These are phyloP conservation scores for Leucophenga varia DNA, from an alignment of 1,140 invertebrate species.

Conservation along the genomic window DNA sequence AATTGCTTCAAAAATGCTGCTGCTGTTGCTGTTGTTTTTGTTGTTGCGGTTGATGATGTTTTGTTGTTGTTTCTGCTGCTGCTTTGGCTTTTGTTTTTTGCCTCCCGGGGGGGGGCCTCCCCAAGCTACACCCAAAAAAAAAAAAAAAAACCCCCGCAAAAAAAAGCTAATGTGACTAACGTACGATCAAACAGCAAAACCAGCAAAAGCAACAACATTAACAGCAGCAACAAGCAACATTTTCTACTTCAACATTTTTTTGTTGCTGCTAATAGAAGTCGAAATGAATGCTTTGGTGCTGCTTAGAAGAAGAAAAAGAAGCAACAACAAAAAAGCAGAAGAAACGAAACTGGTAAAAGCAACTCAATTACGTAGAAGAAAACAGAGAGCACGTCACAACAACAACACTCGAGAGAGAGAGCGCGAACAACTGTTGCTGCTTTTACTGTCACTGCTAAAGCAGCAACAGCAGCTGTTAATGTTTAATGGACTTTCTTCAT, in stretches of 20 bases:
- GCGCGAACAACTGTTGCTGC: background rate
- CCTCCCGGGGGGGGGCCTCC: constrained; percentile 37
- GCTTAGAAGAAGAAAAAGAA: too few relatives aligned
- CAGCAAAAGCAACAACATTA: constrained; percentile 5
- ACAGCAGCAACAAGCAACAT: constrained; percentile 12
- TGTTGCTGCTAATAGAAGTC: constrained; percentile 26
- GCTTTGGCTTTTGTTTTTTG: too few relatives aligned
- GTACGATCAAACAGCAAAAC: background rate
- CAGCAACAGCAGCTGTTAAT: constrained; percentile 18
- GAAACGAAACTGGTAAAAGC: constrained; percentile 6
- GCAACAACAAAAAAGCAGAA: too few relatives aligned
- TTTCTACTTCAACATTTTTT: constrained; percentile 8
- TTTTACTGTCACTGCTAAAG: constrained; percentile 33
- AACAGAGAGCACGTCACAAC: too few relatives aligned
- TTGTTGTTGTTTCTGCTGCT: too few relatives aligned
- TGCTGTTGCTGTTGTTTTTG: constrained; percentile 27
- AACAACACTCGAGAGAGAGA: background rate
- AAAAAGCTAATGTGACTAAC: constrained; percentile 9
- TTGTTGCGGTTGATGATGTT: too few relatives aligned
- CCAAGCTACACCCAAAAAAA: constrained; percentile 33
- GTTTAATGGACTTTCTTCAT: too few relatives aligned
- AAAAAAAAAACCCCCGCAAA: too few relatives aligned
- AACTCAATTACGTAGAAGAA: background rate
- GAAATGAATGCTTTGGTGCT: too few relatives aligned
- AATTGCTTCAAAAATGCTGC: constrained; percentile 42